A percentile compares a stretch with the other conserved stretches of the same genome.
Evolutionary conservation across 1,140 invertebrate genomes (phyloP).

Genomic region (Drosophila miranda): DNA sequence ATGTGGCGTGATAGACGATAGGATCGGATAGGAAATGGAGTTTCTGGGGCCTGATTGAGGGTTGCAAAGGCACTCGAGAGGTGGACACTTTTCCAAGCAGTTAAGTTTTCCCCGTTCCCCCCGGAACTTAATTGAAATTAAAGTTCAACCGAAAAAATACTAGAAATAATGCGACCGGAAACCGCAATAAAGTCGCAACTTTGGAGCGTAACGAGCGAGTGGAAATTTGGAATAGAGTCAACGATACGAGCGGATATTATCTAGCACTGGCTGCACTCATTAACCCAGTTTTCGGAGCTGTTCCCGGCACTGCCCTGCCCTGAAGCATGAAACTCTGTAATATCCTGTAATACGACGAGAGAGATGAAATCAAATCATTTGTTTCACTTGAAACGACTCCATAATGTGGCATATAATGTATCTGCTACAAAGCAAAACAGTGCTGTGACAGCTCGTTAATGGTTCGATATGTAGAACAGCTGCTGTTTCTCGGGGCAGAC

Average conservation of each 20-base stretch:
- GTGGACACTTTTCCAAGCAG: conserved; percentile 28
- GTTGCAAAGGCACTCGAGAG: not conserved
- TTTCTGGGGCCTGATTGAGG: not conserved
- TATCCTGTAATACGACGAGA: conserved; percentile 25
- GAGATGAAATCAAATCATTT: not conserved
- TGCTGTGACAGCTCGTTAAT: too few relatives aligned
- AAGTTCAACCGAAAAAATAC: conserved; percentile 26
- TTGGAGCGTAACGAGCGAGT: conserved; percentile 42
- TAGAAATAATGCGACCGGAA: conserved; percentile 44
- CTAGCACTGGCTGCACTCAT: conserved; percentile 23
- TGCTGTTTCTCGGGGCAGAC: too few relatives aligned
- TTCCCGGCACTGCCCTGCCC: too few relatives aligned
- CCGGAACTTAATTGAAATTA: conserved; percentile 38
- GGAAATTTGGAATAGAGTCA: too few relatives aligned
- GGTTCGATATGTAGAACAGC: too few relatives aligned
- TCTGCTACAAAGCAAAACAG: too few relatives aligned
- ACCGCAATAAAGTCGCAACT: conserved; percentile 29
- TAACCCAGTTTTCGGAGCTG: conserved; percentile 35
- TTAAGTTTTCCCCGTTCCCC: conserved; percentile 8
- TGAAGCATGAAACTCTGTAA: conserved; percentile 25
- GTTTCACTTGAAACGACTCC: too few relatives aligned
- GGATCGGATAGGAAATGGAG: too few relatives aligned
- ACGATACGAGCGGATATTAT: too few relatives aligned
- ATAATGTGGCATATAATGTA: too few relatives aligned
- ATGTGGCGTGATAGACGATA: not conserved